Conservation (phyloP, 2,888 invertebrate species). For the Himalopsyche kuldschensis region DNA sequence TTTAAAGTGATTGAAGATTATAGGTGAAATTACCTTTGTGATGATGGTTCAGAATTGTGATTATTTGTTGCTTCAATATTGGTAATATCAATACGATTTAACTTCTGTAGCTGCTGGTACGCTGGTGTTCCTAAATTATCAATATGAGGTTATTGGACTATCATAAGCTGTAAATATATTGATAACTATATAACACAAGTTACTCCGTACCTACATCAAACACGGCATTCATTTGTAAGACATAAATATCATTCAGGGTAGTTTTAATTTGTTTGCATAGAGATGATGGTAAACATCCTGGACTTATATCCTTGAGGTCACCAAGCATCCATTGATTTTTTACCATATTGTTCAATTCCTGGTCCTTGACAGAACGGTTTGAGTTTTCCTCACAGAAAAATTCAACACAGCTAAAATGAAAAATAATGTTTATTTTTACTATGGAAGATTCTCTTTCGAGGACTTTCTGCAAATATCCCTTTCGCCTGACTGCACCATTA, state of each 20-base stretch:
- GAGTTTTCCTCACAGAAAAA: conserved; percentile 57
- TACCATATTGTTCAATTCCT: conserved; percentile 60
- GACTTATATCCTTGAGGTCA: conserved; percentile 66
- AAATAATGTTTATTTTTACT: background rate
- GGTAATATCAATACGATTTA: conserved; percentile 56
- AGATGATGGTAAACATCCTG: conserved; percentile 62
- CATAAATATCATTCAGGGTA: conserved; percentile 58
- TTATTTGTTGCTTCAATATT: conserved; percentile 58
- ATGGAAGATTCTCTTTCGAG: background rate
- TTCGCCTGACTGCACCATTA: too few relatives aligned
- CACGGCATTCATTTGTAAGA: conserved; percentile 64
- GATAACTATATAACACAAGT: background rate
- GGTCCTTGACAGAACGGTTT: conserved; percentile 48
- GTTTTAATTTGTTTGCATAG: conserved; percentile 53
- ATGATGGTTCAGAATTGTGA: conserved; percentile 44
- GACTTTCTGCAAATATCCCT: too few relatives aligned
- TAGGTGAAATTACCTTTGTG: conserved; percentile 27
- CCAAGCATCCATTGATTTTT: conserved; percentile 69
- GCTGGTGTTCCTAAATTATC: conserved; percentile 53
- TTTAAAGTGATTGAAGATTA: too few relatives aligned
- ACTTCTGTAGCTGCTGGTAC: conserved; percentile 62
- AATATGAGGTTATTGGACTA: conserved; percentile 31
- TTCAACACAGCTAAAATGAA: conserved; percentile 55
- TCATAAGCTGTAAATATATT: conserved; percentile 46
- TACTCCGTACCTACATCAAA: conserved; percentile 60